Percentiles rank a stretch among this genome's conserved stretches.
Evolutionary conservation across 2,888 invertebrate genomes (phyloP).

Genomic region (Ophion ellenae): DNA sequence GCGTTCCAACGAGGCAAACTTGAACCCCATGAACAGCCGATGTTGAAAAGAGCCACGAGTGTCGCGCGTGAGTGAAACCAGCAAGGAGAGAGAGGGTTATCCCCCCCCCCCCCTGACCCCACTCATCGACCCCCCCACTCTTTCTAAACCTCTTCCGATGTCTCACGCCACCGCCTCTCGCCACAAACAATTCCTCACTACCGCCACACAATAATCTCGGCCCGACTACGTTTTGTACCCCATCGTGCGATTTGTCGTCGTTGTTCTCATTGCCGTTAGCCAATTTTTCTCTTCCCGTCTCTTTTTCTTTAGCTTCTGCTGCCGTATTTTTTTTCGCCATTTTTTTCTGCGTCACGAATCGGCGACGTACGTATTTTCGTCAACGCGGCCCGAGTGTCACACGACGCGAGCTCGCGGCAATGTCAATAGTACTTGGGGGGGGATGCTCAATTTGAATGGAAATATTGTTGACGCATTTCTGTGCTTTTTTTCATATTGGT

Average conservation of each 20-base stretch:
- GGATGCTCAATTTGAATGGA: too few species aligned
- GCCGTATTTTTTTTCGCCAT: too few species aligned
- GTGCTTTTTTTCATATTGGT: too few species aligned
- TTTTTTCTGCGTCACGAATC: too few species aligned
- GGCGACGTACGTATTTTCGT: too few species aligned
- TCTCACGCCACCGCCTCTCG: conserved; percentile 55
- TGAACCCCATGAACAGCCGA: not conserved
- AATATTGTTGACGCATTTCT: too few species aligned
- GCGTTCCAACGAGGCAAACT: not conserved
- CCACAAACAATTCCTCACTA: conserved; percentile 24
- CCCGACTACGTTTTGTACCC: not conserved
- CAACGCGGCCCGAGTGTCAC: too few species aligned
- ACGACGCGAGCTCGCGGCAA: too few species aligned
- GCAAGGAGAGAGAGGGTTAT: not conserved
- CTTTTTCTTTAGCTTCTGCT: too few species aligned
- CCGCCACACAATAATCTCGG: not conserved
- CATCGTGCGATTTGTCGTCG: not conserved
- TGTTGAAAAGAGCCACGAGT: conserved; percentile 40
- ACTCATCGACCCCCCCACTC: too few species aligned
- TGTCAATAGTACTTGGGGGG: too few species aligned
- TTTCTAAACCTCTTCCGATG: conserved; percentile 37
- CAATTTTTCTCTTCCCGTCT: too few species aligned
- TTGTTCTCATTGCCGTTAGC: not conserved
- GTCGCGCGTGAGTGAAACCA: conserved; percentile 32
- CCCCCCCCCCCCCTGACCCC: not conserved